phyloP scores from a whole-genome alignment of 23 tunicate species.

The Ciona savignyi region DNA sequence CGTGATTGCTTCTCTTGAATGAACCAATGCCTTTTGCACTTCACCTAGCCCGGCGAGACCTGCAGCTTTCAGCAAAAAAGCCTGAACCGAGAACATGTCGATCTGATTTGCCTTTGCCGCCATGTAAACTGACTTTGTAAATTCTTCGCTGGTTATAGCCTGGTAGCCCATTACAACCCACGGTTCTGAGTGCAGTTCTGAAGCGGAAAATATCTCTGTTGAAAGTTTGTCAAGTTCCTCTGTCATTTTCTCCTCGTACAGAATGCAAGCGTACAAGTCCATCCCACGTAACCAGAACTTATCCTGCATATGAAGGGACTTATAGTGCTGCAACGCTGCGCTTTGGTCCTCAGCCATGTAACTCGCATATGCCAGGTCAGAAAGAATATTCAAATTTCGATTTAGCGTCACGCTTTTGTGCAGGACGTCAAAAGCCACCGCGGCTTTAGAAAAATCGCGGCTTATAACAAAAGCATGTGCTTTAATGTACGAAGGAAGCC shows the following conservation, averaged over 20 bases:
- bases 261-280: slow-evolving; percentile 71
- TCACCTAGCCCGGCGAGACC: slow-evolving; percentile 47
- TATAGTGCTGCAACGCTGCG: slow-evolving; percentile 35
- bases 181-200: slow-evolving; percentile 71
- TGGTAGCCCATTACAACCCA: slow-evolving; percentile 83
- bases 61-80: slow-evolving; percentile 55
- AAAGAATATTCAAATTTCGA: slow-evolving; percentile 32
- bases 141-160: slow-evolving; percentile 38
- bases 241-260: slow-evolving; percentile 36
- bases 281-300: slow-evolving; percentile 45
- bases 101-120: slow-evolving; percentile 64
- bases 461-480: slow-evolving; percentile 48
- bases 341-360: slow-evolving; percentile 27
- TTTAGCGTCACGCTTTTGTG: slow-evolving; percentile 9
- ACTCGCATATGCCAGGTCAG: slow-evolving; percentile 47
- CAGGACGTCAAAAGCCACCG: slow-evolving; percentile 27
- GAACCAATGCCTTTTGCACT: slow-evolving; percentile 41
- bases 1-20: slow-evolving; percentile 55
- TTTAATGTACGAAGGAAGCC: slow-evolving; percentile 60
- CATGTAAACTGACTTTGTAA: slow-evolving; percentile 48
- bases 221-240: slow-evolving; percentile 60
- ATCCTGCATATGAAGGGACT: slow-evolving; percentile 31
- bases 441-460: slow-evolving; percentile 41
- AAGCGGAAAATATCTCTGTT: slow-evolving; percentile 31
- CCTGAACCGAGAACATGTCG: slow-evolving; percentile 39